Percentiles rank a stretch among this genome's conserved stretches.
These are phyloP conservation scores for Mechanitis messenoides DNA, from an alignment of 2,888 invertebrate species.

Conservation along the genomic window DNA sequence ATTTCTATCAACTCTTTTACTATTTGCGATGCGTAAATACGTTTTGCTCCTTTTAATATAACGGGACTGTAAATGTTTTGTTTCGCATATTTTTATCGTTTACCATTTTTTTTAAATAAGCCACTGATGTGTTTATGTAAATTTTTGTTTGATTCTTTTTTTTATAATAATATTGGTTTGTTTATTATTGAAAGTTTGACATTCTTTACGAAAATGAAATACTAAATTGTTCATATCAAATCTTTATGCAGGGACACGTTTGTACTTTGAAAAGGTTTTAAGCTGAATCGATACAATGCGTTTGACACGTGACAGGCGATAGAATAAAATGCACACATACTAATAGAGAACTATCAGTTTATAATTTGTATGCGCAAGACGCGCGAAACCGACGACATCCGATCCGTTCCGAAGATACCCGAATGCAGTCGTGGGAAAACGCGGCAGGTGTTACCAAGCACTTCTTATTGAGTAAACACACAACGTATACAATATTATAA, in stretches of 20 bases:
- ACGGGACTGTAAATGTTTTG: constrained; percentile 27
- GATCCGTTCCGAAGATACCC: constrained; percentile 53
- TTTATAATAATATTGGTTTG: not conserved
- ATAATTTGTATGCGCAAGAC: constrained; percentile 42
- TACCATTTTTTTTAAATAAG: not conserved
- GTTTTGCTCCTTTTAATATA: constrained; percentile 33
- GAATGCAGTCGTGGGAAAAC: constrained; percentile 71
- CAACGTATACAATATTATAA: constrained; percentile 75
- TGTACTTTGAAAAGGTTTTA: constrained; percentile 40
- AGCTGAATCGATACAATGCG: constrained; percentile 44
- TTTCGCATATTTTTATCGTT: constrained; percentile 10
- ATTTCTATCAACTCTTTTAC: constrained; percentile 33
- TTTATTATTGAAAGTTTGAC: too few relatives aligned
- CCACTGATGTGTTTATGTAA: constrained; percentile 2
- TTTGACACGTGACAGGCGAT: constrained; percentile 50
- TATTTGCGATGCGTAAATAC: constrained; percentile 37
- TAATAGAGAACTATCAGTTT: constrained; percentile 22
- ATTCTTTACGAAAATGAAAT: not conserved
- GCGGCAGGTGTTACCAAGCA: constrained; percentile 74
- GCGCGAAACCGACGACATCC: constrained; percentile 43
- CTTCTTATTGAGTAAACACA: constrained; percentile 76
- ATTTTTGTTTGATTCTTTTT: not conserved
- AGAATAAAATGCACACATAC: constrained; percentile 35
- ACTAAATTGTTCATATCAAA: constrained; percentile 9
- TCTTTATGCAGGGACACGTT: constrained; percentile 34